These are phyloP conservation scores for Cantharis lateralis DNA, from an alignment of 2,888 invertebrate genomes.

Conservation along the genomic window DNA sequence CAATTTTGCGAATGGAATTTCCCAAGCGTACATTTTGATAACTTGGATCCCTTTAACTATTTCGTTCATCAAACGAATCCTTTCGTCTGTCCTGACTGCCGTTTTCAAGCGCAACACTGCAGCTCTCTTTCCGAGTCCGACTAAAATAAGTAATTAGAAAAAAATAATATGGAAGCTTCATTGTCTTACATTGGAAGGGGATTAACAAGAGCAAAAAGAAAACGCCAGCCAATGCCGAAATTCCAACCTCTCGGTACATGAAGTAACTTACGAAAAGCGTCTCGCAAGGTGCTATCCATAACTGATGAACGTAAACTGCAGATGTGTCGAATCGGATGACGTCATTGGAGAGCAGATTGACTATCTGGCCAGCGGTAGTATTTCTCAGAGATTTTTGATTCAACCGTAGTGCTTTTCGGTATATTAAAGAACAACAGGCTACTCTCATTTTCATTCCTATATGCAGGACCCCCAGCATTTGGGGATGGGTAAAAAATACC, in stretches of 20 bases:
- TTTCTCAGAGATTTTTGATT: conserved; percentile 74
- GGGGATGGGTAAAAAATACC: conserved; percentile 86
- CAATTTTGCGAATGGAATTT: conserved; percentile 14
- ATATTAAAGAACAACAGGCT: conserved; percentile 83
- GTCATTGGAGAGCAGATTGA: conserved; percentile 93
- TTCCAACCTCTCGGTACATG: conserved; percentile 68
- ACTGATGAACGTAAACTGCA: conserved; percentile 77
- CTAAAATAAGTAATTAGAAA: conserved; percentile 39
- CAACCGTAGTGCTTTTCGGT: conserved; percentile 66
- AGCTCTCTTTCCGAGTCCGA: conserved; percentile 2
- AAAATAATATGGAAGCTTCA: neutral
- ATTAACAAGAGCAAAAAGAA: conserved; percentile 59
- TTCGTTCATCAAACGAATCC: conserved; percentile 19
- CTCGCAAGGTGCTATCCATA: conserved; percentile 83
- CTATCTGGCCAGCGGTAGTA: conserved; percentile 76
- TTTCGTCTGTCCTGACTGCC: conserved; percentile 15
- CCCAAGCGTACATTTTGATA: conserved; percentile 23
- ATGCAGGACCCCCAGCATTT: conserved; percentile 82
- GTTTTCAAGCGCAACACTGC: conserved; percentile 5
- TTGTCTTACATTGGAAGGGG: conserved; percentile 58
- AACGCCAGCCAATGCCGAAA: conserved; percentile 62
- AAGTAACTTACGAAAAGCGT: conserved; percentile 75
- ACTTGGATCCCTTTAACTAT: conserved; percentile 18
- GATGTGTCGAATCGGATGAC: conserved; percentile 88
- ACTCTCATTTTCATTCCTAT: conserved; percentile 86